Evolutionary conservation across 2,888 invertebrate genomes (phyloP).

Genomic region (Heterodera filipjevi): DNA sequence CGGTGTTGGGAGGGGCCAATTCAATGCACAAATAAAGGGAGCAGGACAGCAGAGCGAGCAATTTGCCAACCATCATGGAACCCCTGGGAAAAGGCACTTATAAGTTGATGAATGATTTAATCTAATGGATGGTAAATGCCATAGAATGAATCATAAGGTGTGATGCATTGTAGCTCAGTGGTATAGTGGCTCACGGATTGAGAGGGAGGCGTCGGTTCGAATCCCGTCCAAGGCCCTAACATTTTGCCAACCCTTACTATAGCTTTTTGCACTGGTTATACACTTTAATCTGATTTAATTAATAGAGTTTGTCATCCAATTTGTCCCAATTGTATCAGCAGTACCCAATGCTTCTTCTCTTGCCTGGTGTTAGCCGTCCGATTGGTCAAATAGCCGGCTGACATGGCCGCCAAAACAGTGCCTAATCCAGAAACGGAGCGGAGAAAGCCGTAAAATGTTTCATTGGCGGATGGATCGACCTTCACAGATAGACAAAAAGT

Average conservation of each 20-base stretch:
- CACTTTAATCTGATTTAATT: too few relatives aligned
- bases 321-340: neutral
- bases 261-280: too few relatives aligned
- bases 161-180: too few relatives aligned
- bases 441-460: slow-evolving; percentile 44
- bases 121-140: neutral
- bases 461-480: slow-evolving; percentile 37
- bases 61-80: slow-evolving; percentile 41
- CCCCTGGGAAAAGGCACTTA: too few relatives aligned
- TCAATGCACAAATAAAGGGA: slow-evolving; percentile 41
- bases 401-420: slow-evolving; percentile 37
- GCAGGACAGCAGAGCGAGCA: slow-evolving; percentile 39
- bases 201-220: too few relatives aligned
- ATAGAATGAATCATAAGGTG: too few relatives aligned
- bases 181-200: neutral
- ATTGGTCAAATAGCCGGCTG: slow-evolving; percentile 38
- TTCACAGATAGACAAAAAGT: neutral
- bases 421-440: slow-evolving; percentile 40
- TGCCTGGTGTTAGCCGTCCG: slow-evolving; percentile 14
- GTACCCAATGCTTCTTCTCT: neutral
- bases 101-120: too few relatives aligned
- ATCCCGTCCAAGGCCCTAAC: too few relatives aligned
- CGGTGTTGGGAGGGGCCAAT: slow-evolving; percentile 9
- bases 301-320: too few relatives aligned
- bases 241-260: too few relatives aligned